Conservation (phyloP, 1,140 invertebrate genomes). For the Drosophila arizonae region DNA sequence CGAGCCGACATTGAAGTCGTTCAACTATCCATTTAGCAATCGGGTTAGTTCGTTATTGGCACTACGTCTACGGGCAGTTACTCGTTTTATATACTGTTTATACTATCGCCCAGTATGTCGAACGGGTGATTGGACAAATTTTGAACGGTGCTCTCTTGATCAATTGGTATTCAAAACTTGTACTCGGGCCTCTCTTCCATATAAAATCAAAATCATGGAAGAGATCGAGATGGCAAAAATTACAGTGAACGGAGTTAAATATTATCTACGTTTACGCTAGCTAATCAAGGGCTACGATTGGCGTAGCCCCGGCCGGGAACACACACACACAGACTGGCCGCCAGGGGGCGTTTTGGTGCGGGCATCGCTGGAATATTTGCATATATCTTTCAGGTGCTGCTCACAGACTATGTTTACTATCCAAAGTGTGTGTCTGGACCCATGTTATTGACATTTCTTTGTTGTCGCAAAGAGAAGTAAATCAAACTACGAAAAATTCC, state of each 20-base stretch:
- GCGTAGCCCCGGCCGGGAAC: constrained; percentile 15
- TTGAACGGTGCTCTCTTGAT: constrained; percentile 43
- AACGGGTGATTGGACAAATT: constrained; percentile 38
- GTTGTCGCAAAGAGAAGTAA: constrained; percentile 14
- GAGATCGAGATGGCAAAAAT: not conserved
- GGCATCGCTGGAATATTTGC: constrained; percentile 63
- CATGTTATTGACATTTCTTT: constrained; percentile 42
- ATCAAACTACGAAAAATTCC: constrained; percentile 6
- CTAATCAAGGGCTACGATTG: constrained; percentile 10
- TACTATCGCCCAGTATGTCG: constrained; percentile 19
- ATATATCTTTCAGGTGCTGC: constrained; percentile 65
- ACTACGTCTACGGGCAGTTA: not conserved
- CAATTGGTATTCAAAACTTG: constrained; percentile 42
- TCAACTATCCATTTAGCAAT: constrained; percentile 29
- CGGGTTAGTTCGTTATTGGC: constrained; percentile 23
- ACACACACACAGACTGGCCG: constrained; percentile 42
- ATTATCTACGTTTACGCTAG: constrained; percentile 10
- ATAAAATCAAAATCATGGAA: constrained; percentile 31
- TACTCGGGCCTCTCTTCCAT: constrained; percentile 43
- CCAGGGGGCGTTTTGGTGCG: constrained; percentile 44
- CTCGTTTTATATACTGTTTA: constrained; percentile 34
- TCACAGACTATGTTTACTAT: constrained; percentile 10
- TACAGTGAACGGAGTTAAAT: constrained; percentile 10
- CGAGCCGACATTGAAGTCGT: not conserved
- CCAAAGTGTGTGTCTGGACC: constrained; percentile 21